These are phyloP conservation scores for Mixornis gularis DNA, from an alignment of 2,113 vertebrate species.

Conservation along the genomic window DNA sequence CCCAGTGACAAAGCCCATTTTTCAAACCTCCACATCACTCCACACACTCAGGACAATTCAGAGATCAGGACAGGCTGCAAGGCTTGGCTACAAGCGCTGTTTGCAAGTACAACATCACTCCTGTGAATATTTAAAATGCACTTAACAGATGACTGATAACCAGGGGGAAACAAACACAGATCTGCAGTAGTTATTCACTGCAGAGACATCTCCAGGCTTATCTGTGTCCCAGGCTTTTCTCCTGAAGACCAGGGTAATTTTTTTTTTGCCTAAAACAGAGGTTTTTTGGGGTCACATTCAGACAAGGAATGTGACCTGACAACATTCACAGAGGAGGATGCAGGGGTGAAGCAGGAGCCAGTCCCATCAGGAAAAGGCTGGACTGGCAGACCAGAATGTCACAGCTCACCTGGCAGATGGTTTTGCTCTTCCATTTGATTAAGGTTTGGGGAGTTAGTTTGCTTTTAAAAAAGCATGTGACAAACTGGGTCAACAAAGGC, in stretches of 20 bases:
- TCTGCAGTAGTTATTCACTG: not conserved
- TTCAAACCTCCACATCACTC: not conserved
- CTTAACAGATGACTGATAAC: not conserved
- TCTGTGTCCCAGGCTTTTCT: not conserved
- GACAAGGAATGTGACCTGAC: not conserved
- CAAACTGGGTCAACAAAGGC: not conserved
- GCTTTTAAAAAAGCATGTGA: not conserved
- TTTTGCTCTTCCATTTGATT: not conserved
- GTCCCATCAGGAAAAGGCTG: not conserved
- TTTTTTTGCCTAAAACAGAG: not conserved
- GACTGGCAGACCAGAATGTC: not conserved
- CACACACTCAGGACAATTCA: not conserved
- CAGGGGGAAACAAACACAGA: not conserved
- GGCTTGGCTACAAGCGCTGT: not conserved
- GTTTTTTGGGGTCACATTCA: not conserved
- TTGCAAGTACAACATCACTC: not conserved
- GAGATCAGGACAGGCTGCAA: not conserved
- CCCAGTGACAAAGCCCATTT: not conserved
- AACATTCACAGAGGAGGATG: accelerated
- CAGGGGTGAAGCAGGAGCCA: not conserved
- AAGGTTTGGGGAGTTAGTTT: not conserved
- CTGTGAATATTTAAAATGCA: not conserved
- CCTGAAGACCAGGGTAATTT: not conserved
- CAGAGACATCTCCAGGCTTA: not conserved
- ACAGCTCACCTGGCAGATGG: not conserved